These are phyloP conservation scores for Phymanthus crucifer DNA, from an alignment of 92 coral and sea anemone species.

Conservation along the genomic window DNA sequence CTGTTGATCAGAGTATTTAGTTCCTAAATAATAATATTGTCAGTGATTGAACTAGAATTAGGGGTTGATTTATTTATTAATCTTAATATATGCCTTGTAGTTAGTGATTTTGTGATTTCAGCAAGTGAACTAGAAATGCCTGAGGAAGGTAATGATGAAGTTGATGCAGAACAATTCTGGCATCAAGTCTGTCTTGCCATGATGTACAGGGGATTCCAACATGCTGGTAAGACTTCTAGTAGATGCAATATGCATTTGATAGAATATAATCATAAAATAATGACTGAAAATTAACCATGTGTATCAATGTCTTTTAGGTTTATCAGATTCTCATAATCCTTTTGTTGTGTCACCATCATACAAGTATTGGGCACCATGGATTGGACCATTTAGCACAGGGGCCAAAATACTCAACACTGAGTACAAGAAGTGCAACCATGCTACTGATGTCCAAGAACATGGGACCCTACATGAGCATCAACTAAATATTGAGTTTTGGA, in stretches of 20 bases:
- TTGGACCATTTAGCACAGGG: conserved; percentile 12
- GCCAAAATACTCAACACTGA: conserved; percentile 19
- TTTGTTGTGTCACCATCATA: conserved; percentile 30
- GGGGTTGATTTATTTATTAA: neutral
- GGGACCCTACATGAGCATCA: conserved; percentile 14
- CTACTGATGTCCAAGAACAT: conserved; percentile 12
- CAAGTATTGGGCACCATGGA: conserved; percentile 39
- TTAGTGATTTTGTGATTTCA: conserved; percentile 9
- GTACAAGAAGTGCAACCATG: conserved; percentile 21
- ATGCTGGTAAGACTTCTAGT: conserved; percentile 1
- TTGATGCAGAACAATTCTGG: conserved; percentile 41
- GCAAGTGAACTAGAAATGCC: conserved; percentile 37
- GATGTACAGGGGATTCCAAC: conserved; percentile 29
- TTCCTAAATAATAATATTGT: neutral
- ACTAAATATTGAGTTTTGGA: conserved; percentile 27
- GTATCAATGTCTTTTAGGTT: conserved; percentile 14
- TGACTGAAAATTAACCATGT: no score
- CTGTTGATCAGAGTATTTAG: no score
- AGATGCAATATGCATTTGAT: neutral
- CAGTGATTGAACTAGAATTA: conserved; percentile 1
- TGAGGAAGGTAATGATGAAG: conserved; percentile 23
- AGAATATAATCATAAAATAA: no score
- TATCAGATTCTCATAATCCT: conserved; percentile 28
- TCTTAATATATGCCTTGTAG: neutral
- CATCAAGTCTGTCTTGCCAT: conserved; percentile 34